phyloP scores from a whole-genome alignment of 2,113 vertebrate genomes.

The Rhinopomastus cyanomelas region DNA sequence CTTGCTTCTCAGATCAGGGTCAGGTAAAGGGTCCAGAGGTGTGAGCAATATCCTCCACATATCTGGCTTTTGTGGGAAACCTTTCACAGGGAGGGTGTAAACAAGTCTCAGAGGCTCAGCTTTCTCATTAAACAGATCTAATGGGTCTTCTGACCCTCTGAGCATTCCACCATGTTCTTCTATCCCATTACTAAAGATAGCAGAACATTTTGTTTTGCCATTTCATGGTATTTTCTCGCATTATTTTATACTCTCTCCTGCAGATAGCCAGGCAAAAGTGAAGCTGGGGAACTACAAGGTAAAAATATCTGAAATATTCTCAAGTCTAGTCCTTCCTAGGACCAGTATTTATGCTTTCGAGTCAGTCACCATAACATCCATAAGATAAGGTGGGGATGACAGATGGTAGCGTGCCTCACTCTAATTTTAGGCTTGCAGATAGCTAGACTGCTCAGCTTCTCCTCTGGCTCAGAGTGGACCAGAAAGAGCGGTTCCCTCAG shows the following conservation, averaged over 20 bases:
- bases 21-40: neutral
- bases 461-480: neutral
- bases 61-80: neutral
- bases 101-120: neutral
- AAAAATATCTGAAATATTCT: neutral
- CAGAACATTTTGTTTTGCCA: neutral
- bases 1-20: neutral
- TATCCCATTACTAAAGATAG: neutral
- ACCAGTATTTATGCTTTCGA: neutral
- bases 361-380: neutral
- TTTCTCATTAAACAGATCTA: neutral
- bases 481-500: neutral
- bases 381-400: constrained; percentile 26
- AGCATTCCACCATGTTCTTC: neutral
- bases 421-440: constrained; percentile 25
- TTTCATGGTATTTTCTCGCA: neutral
- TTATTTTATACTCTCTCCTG: neutral
- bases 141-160: neutral
- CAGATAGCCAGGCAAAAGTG: neutral
- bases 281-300: neutral
- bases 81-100: neutral
- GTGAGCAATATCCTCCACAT: neutral
- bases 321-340: neutral
- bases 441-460: neutral
- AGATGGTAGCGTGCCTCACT: constrained; percentile 18